Percentiles rank a stretch among this genome's conserved stretches.
phyloP scores from a whole-genome alignment of 2,113 vertebrate species.

The Micromys minutus region DNA sequence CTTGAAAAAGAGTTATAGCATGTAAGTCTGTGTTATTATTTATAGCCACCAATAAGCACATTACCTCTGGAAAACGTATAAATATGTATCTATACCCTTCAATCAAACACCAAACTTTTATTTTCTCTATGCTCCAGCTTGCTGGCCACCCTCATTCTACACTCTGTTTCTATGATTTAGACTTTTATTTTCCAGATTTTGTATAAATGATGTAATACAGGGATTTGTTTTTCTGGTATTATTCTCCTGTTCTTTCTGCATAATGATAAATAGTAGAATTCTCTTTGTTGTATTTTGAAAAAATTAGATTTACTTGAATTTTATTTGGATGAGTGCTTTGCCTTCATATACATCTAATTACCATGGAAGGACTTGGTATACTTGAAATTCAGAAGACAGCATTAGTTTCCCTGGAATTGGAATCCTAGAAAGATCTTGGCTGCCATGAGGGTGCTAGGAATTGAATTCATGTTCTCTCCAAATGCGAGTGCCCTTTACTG shows the following conservation, averaged over 20 bases:
- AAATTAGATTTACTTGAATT: background rate
- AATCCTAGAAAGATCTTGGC: background rate
- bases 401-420: background rate
- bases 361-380: background rate
- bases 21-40: background rate
- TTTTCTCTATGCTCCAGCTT: background rate
- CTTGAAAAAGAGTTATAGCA: background rate
- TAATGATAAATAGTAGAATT: background rate
- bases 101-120: background rate
- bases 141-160: background rate
- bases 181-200: background rate
- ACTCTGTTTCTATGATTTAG: background rate
- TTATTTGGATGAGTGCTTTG: background rate
- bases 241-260: background rate
- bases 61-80: background rate
- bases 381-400: background rate
- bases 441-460: background rate
- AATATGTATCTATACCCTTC: background rate
- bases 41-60: background rate
- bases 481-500: background rate
- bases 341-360: background rate
- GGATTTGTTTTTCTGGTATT: background rate
- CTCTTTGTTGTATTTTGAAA: background rate
- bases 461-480: background rate
- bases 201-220: background rate